Evolutionary conservation across 2,888 invertebrate genomes (phyloP).

Genomic region (Pseudoips prasinana): DNA sequence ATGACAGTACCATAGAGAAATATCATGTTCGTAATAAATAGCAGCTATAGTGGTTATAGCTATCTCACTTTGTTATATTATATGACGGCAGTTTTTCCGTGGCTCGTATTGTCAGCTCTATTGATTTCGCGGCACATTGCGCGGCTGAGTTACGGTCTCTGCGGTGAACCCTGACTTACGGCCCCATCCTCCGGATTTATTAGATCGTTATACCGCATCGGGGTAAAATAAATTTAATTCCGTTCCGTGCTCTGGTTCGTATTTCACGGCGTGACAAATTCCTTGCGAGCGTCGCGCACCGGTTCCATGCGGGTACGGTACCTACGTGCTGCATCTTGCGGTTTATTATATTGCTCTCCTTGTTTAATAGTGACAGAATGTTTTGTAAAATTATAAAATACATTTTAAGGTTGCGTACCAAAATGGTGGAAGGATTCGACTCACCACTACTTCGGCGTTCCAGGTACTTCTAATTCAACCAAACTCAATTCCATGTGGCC

Average conservation of each 20-base stretch:
- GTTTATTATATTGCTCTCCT: slow-evolving; percentile 37
- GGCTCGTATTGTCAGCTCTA: slow-evolving; percentile 54
- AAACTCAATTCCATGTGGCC: no score
- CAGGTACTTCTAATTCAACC: no score
- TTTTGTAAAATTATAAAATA: slow-evolving; percentile 1
- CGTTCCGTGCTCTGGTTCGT: slow-evolving; percentile 54
- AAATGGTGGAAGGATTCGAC: no score
- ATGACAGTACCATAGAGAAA: slow-evolving; percentile 33
- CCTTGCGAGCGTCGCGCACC: slow-evolving; percentile 24
- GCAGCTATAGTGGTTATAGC: slow-evolving; percentile 5
- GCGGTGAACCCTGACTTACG: slow-evolving; percentile 68
- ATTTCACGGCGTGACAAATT: slow-evolving; percentile 68
- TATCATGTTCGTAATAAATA: slow-evolving; percentile 6
- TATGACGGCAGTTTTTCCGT: slow-evolving; percentile 29
- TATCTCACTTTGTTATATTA: slow-evolving; percentile 18
- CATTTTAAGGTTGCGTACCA: no score
- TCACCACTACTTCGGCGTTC: no score
- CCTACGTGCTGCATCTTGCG: slow-evolving; percentile 32
- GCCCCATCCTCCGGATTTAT: slow-evolving; percentile 70
- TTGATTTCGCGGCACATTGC: slow-evolving; percentile 80
- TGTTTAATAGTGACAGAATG: slow-evolving; percentile 20
- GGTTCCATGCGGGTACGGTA: slow-evolving; percentile 54
- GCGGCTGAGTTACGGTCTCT: slow-evolving; percentile 64
- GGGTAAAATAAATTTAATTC: slow-evolving; percentile 70
- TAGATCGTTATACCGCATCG: slow-evolving; percentile 70